Evolutionary conservation across 2,888 invertebrate genomes (phyloP).

Genomic region (Synanthedon andrenaeformis): DNA sequence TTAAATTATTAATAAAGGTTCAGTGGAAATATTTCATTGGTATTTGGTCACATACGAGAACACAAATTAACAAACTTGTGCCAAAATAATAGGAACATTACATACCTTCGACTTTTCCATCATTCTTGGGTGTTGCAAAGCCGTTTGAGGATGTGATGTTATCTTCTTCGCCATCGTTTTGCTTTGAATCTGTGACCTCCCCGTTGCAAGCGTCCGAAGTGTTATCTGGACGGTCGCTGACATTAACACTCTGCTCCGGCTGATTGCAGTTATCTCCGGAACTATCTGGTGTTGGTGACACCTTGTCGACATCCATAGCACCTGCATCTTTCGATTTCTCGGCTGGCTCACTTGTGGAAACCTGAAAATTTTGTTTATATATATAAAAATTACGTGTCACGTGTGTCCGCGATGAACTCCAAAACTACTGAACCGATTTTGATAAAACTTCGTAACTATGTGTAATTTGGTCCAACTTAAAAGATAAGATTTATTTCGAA

Average conservation of each 20-base stretch:
- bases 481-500: too few species aligned
- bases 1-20: too few species aligned
- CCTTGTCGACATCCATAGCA: conserved; percentile 36
- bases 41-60: too few species aligned
- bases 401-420: too few species aligned
- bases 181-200: conserved; percentile 58
- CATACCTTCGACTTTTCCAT: conserved; percentile 48
- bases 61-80: too few species aligned
- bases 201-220: conserved; percentile 37
- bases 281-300: conserved; percentile 46
- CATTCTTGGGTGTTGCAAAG: conserved; percentile 42
- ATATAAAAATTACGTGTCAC: too few species aligned
- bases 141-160: conserved; percentile 68
- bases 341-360: conserved; percentile 55
- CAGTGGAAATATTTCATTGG: too few species aligned
- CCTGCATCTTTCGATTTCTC: conserved; percentile 25
- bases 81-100: too few species aligned
- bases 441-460: too few species aligned
- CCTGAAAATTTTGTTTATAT: conserved; percentile 21
- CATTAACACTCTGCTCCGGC: conserved; percentile 53
- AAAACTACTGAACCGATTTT: too few species aligned
- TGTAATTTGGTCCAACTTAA: too few species aligned
- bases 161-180: conserved; percentile 42
- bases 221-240: conserved; percentile 33
- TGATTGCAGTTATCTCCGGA: conserved; percentile 51